Conservation (phyloP, 2,113 vertebrate genomes). For the Vimba vimba region DNA sequence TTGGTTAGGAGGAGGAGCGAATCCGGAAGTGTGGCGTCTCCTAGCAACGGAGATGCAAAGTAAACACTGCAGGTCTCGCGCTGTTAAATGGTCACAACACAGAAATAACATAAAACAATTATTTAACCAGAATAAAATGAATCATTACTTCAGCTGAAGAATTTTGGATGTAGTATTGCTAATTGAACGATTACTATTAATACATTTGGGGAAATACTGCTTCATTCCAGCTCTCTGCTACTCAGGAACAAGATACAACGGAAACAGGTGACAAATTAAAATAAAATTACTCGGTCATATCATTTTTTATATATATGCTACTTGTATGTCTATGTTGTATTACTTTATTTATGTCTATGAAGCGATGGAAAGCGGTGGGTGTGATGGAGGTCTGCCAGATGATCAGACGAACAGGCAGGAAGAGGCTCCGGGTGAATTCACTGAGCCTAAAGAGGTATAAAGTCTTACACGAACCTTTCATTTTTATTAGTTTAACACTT, state of each 20-base stretch:
- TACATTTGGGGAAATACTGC: not conserved
- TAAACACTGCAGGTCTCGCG: not conserved
- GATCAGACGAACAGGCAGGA: not conserved
- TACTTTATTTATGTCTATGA: not conserved
- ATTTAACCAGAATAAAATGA: not conserved
- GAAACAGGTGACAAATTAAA: not conserved
- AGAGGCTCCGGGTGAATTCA: not conserved
- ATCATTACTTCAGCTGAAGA: not conserved
- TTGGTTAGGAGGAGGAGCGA: not conserved
- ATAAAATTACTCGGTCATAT: too few relatives aligned
- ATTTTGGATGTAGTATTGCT: not conserved
- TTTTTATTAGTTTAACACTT: not conserved
- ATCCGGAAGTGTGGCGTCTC: slow-evolving; percentile 19
- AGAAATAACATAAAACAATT: not conserved
- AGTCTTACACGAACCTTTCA: not conserved
- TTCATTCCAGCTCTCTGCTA: not conserved
- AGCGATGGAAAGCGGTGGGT: slow-evolving; percentile 9
- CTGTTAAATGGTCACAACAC: not conserved
- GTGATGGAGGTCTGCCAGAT: not conserved
- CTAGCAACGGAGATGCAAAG: slow-evolving; percentile 19
- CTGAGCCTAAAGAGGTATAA: not conserved
- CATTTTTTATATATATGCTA: not conserved
- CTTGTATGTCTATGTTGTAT: not conserved
- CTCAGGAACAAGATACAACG: not conserved
- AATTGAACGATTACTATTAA: not conserved